Evolutionary conservation across 2,113 vertebrate genomes (phyloP).

Genomic region (Poeciliopsis occidentalis): DNA sequence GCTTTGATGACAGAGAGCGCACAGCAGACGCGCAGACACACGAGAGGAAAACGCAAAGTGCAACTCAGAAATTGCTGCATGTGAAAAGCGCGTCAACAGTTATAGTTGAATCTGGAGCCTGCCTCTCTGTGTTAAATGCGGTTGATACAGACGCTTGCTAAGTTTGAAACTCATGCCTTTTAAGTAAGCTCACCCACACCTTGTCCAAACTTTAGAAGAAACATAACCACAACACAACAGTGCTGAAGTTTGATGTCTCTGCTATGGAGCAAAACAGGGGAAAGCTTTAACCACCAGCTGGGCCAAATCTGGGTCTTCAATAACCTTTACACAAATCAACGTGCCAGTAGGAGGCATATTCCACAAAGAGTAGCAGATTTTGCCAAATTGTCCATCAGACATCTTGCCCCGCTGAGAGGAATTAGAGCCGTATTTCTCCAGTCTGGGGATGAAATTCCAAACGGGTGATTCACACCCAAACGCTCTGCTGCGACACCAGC

Average conservation of each 20-base stretch:
- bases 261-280: slow-evolving; percentile 46
- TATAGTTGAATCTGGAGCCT: slow-evolving; percentile 16
- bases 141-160: background rate
- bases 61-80: slow-evolving; percentile 60
- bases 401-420: slow-evolving; percentile 54
- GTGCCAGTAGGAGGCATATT: slow-evolving; percentile 3
- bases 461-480: slow-evolving; percentile 65
- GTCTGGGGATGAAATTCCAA: slow-evolving; percentile 66
- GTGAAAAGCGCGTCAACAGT: slow-evolving; percentile 59
- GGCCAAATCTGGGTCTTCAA: slow-evolving; percentile 51
- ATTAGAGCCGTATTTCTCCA: slow-evolving; percentile 51
- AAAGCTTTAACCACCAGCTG: slow-evolving; percentile 67
- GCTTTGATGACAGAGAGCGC: slow-evolving; percentile 72
- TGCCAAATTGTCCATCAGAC: slow-evolving; percentile 46
- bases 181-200: slow-evolving; percentile 62
- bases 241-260: slow-evolving; percentile 13
- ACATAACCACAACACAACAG: background rate
- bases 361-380: slow-evolving; percentile 41
- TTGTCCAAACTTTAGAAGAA: slow-evolving; percentile 26
- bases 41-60: slow-evolving; percentile 42
- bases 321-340: slow-evolving; percentile 19
- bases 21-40: slow-evolving; percentile 12
- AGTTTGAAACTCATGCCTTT: slow-evolving; percentile 6
- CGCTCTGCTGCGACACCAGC: slow-evolving; percentile 40
- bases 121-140: background rate